These are phyloP conservation scores for Serilophus lunatus DNA, from an alignment of 2,113 vertebrate species.

Conservation along the genomic window DNA sequence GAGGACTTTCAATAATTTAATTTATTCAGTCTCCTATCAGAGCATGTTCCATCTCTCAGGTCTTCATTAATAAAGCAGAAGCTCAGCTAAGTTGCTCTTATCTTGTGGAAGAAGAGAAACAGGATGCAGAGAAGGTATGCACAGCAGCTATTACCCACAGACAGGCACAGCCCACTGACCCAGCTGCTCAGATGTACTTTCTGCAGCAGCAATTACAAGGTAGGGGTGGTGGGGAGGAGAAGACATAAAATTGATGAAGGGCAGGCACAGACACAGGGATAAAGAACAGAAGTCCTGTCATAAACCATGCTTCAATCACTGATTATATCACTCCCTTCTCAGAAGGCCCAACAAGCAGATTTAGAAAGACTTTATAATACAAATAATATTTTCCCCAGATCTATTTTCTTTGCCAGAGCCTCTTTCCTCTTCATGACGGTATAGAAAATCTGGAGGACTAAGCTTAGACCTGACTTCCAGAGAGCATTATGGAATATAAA, in stretches of 20 bases:
- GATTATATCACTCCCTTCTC: not conserved
- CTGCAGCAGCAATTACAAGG: not conserved
- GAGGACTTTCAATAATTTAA: not conserved
- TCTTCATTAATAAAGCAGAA: not conserved
- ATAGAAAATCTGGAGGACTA: not conserved
- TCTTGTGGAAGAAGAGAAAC: not conserved
- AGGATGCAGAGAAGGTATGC: not conserved
- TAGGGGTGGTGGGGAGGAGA: too few relatives aligned
- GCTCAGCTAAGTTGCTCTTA: not conserved
- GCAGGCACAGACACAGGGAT: not conserved
- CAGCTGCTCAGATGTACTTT: not conserved
- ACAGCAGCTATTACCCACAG: not conserved
- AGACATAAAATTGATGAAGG: not conserved
- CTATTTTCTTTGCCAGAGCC: not conserved
- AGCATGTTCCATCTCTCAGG: not conserved
- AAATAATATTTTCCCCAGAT: not conserved
- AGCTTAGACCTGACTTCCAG: not conserved
- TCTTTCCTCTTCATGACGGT: not conserved
- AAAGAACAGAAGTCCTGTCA: not conserved
- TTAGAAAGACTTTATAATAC: not conserved
- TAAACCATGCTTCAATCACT: not conserved
- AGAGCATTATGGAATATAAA: not conserved
- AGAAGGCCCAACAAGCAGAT: not conserved
- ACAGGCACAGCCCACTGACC: not conserved
- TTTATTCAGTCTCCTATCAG: not conserved